Percentiles rank a stretch among this genome's conserved stretches.
phyloP scores from a whole-genome alignment of 2,113 vertebrate genomes.

The Albula glossodonta region DNA sequence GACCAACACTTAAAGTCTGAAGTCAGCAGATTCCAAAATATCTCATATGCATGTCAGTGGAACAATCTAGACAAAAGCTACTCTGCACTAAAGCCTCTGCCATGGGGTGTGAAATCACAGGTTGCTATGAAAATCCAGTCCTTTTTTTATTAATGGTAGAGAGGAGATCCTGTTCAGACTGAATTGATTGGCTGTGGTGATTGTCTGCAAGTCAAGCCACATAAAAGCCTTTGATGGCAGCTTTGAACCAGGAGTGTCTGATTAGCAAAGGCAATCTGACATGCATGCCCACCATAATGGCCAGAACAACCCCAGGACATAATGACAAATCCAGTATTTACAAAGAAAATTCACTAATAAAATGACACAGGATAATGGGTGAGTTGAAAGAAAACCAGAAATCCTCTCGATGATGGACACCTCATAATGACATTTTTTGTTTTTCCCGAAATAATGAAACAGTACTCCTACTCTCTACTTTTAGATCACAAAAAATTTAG shows the following conservation, averaged over 20 bases:
- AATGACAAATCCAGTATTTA: background rate
- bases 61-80: conserved; percentile 3
- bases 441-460: background rate
- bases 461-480: background rate
- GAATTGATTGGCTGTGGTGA: conserved; percentile 3
- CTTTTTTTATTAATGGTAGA: background rate
- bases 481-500: background rate
- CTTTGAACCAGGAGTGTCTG: background rate
- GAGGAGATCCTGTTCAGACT: background rate
- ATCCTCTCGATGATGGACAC: background rate
- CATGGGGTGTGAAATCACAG: background rate
- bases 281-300: background rate
- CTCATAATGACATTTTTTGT: background rate
- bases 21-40: conserved; percentile 18
- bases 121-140: background rate
- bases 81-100: background rate
- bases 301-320: conserved; percentile 5
- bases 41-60: background rate
- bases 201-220: background rate
- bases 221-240: background rate
- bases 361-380: background rate
- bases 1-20: conserved; percentile 5
- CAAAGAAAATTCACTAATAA: background rate
- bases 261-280: conserved; percentile 1
- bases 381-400: background rate